Conservation (phyloP, 2,113 vertebrate genomes). For the Rhinoptilus africanus region DNA sequence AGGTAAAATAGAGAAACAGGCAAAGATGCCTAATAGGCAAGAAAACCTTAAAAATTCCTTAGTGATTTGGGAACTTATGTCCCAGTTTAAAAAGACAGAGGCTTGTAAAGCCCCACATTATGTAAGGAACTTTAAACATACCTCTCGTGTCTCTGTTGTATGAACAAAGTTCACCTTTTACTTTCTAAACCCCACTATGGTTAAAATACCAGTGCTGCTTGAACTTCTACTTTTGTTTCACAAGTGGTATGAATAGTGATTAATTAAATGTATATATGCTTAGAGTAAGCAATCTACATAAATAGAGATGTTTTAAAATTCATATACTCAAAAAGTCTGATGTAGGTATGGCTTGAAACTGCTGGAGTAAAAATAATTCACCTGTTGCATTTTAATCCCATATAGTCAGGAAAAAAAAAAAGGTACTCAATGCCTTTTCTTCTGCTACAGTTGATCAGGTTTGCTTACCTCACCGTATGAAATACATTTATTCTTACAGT, state of each 20-base stretch:
- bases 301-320: not conserved
- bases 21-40: not conserved
- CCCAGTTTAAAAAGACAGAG: not conserved
- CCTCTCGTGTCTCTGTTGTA: not conserved
- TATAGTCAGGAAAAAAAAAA: not conserved
- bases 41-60: not conserved
- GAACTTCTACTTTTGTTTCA: not conserved
- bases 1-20: not conserved
- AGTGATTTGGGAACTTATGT: not conserved
- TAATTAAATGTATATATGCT: not conserved
- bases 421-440: not conserved
- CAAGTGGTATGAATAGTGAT: not conserved
- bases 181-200: not conserved
- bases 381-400: not conserved
- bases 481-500: constrained; percentile 63
- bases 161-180: not conserved
- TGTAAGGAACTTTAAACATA: not conserved
- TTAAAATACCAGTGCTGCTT: not conserved
- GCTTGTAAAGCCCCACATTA: not conserved
- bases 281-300: not conserved
- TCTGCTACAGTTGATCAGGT: not conserved
- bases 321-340: not conserved
- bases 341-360: not conserved
- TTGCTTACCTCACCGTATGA: constrained; percentile 68
- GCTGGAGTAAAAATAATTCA: not conserved